These are phyloP conservation scores for Drosophila prostipennis DNA, from an alignment of 2,888 invertebrate genomes.

Conservation along the genomic window DNA sequence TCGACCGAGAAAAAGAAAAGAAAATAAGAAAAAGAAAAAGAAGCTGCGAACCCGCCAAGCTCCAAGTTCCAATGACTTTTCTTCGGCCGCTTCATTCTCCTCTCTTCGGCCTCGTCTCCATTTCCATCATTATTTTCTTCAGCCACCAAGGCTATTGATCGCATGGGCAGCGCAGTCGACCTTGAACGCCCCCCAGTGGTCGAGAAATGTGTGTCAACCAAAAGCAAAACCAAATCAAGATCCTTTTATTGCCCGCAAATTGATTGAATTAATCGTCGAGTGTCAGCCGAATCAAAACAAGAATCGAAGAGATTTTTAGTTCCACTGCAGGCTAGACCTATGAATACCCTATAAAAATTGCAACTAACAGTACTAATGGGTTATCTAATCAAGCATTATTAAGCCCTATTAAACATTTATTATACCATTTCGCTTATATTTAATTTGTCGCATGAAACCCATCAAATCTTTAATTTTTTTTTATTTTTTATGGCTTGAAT, in stretches of 20 bases:
- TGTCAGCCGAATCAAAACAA: conserved; percentile 22
- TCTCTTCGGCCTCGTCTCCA: neutral
- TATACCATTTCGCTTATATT: neutral
- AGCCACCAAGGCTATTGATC: conserved; percentile 21
- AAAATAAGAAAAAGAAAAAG: neutral
- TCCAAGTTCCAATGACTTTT: conserved; percentile 30
- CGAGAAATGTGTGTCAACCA: conserved; percentile 35
- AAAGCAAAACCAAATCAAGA: neutral
- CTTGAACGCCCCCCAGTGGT: conserved; percentile 28
- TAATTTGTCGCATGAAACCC: neutral
- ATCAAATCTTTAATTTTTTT: too few species aligned
- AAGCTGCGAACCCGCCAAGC: conserved; percentile 7
- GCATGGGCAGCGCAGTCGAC: conserved; percentile 21
- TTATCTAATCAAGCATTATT: neutral
- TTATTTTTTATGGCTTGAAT: neutral
- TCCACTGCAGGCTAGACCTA: neutral
- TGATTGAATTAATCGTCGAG: conserved; percentile 61
- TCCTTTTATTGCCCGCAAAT: conserved; percentile 65
- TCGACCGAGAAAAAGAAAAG: conserved; percentile 11
- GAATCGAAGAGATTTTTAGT: neutral
- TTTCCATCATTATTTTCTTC: conserved; percentile 2
- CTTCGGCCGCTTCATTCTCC: neutral
- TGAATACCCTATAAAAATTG: neutral
- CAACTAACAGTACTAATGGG: neutral
- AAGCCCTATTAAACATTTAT: neutral